Evolutionary conservation across 2,113 vertebrate species (phyloP).

Genomic region (Corythoichthys haematopterus): DNA sequence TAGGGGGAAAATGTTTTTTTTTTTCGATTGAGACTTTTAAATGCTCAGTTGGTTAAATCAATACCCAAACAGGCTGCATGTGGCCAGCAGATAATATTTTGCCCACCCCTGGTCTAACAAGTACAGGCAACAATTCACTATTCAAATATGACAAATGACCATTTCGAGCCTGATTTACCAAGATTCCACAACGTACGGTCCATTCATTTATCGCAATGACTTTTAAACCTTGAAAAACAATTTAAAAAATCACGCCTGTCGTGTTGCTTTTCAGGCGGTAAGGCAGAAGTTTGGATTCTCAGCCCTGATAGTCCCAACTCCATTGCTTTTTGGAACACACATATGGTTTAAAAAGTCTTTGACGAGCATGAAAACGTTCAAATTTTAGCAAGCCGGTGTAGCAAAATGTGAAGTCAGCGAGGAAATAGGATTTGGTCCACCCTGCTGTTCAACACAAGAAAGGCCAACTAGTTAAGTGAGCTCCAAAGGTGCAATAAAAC

Average conservation of each 20-base stretch:
- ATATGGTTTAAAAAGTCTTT: background rate
- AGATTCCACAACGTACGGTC: background rate
- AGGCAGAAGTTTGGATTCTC: slow-evolving; percentile 52
- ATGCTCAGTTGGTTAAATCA: no score
- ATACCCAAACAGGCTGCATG: no score
- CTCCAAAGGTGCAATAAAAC: background rate
- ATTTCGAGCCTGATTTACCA: background rate
- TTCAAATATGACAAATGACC: background rate
- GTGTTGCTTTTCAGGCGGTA: slow-evolving; percentile 14
- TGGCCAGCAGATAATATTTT: background rate
- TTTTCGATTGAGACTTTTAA: no score
- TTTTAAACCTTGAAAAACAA: slow-evolving; percentile 19
- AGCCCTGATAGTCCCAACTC: slow-evolving; percentile 18
- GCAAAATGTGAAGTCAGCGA: background rate
- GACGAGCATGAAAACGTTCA: background rate
- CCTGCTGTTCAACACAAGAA: background rate
- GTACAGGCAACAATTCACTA: background rate
- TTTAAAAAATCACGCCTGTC: background rate
- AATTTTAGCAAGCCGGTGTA: background rate
- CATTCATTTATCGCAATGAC: no score
- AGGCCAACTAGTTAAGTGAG: background rate
- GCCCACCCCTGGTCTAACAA: background rate
- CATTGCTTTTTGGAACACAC: background rate
- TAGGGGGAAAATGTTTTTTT: no score
- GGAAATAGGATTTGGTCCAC: background rate